Base-by-base conservation (phyloP, 2,113 vertebrate genomes). In the Panthera uncia region DNA sequence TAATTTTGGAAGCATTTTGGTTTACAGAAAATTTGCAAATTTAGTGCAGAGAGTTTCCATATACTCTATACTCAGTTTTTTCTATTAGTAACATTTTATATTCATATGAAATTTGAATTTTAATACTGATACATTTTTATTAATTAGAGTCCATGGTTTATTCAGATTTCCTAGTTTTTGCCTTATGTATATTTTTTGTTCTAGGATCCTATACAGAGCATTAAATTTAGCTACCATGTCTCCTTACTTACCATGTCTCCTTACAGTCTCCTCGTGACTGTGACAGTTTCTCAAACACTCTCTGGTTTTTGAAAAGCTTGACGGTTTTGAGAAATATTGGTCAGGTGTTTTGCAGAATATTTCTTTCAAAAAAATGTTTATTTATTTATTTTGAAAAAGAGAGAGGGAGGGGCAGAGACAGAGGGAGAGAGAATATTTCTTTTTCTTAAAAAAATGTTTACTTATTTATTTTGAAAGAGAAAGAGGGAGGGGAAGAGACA, bases 1-100 rank as follows among this genome's bases (percentile, higher is more conserved):
- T 86, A 12, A 63, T 61, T 95, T 82, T 95, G 57, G 71, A 87
- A 91, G 38, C 4, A n/a, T 76, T 94, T 94, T 69, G 48, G 36
- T 76, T 90, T 68, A 48, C 38, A 76, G 57, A 41, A 78, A 88
- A 82, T 36, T 76, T 69, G 4, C 15, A 61, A 15, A 91, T 41
- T 55, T 2, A n/a, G 31, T 29, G 25, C 52, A 82, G 23, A 61
- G 38, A 65, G 55, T 57, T 81, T 61, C 89, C 10, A 41, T 65
- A 57, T 48, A 55, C 1, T 5, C 31, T 36, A 61, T 50, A 38
- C 4, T 3, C 13, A 50, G 50, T 33, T 63, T 36, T 27, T 14
- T 48, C 1, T 81, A 74, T 86, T 71, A 69, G 23, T 91, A 73
- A 65, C n/a, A 41, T 68, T 91, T 82, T 91, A 68, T 27, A 92